These are phyloP conservation scores for Stichodactyla mertensii DNA, from an alignment of 64 coral and sea anemone species.

Conservation along the genomic window DNA sequence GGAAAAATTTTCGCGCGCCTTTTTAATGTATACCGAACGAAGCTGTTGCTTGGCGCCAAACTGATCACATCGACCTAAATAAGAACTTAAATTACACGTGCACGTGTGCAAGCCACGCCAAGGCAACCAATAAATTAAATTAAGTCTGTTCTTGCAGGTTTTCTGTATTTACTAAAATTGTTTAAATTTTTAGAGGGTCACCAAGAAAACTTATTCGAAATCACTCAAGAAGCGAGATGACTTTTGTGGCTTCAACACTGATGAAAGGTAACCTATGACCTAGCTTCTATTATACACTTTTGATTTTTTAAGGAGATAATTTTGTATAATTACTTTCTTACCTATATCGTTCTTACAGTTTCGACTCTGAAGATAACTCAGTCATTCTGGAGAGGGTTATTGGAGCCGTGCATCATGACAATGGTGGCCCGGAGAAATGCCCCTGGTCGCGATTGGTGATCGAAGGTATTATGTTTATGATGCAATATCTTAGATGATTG, in stretches of 20 bases:
- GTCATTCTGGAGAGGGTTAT: conserved; percentile 1
- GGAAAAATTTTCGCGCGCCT: not conserved
- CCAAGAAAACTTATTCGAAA: not conserved
- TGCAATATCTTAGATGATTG: too few species aligned
- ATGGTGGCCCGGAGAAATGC: too few species aligned
- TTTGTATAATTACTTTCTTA: not conserved
- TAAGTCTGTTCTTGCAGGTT: not conserved
- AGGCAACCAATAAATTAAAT: not conserved
- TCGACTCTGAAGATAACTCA: not conserved
- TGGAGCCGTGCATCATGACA: not conserved
- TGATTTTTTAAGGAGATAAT: not conserved
- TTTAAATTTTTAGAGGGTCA: not conserved
- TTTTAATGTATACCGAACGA: not conserved
- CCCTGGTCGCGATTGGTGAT: too few species aligned
- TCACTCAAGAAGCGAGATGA: not conserved
- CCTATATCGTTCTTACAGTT: not conserved
- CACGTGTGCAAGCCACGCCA: too few species aligned
- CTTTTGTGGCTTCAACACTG: not conserved
- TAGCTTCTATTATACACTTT: not conserved
- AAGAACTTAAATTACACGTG: too few species aligned
- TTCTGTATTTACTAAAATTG: not conserved
- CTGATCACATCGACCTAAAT: not conserved
- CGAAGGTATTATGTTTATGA: too few species aligned
- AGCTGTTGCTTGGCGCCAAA: not conserved
- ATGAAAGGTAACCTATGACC: not conserved